Evolutionary conservation across 2,888 invertebrate genomes (phyloP).

Genomic region (Brachypalpus laphriformis): DNA sequence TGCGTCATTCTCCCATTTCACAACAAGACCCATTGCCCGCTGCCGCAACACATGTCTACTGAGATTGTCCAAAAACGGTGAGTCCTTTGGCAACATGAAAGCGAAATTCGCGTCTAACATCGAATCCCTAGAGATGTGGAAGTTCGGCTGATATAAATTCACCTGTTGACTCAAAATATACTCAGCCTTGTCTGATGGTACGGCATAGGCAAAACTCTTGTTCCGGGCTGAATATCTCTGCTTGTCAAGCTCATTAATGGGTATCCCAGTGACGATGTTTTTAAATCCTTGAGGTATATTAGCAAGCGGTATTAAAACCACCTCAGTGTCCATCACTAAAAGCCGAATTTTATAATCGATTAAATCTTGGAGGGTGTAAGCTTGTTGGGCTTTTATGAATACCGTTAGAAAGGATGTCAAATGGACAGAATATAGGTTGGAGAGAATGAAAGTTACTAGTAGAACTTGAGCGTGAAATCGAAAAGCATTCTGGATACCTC

Average conservation of each 20-base stretch:
- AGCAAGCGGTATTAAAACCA: background rate
- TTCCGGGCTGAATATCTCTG: background rate
- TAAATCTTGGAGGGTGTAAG: constrained; percentile 18
- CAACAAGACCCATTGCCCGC: background rate
- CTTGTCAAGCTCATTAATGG: background rate
- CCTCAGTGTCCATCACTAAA: background rate
- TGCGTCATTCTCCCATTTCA: constrained; percentile 12
- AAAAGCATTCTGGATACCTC: background rate
- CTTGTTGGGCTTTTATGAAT: constrained; percentile 18
- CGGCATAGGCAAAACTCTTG: background rate
- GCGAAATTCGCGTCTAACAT: background rate
- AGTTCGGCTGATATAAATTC: background rate
- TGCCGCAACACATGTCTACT: background rate
- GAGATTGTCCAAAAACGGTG: constrained; percentile 13
- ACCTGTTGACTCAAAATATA: constrained; percentile 4
- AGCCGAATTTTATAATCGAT: background rate
- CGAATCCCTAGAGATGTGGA: background rate
- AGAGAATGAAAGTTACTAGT: background rate
- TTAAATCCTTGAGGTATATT: background rate
- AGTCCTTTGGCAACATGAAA: constrained; percentile 1
- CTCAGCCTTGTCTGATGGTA: background rate
- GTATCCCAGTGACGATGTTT: background rate
- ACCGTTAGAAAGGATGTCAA: constrained; percentile 35
- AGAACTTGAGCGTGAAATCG: constrained; percentile 22
- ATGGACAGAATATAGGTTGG: constrained; percentile 8